A percentile compares a stretch with the other conserved stretches of the same genome.
These are phyloP conservation scores for Gnathonemus longibarbis DNA, from an alignment of 2,113 vertebrate genomes.

Conservation along the genomic window DNA sequence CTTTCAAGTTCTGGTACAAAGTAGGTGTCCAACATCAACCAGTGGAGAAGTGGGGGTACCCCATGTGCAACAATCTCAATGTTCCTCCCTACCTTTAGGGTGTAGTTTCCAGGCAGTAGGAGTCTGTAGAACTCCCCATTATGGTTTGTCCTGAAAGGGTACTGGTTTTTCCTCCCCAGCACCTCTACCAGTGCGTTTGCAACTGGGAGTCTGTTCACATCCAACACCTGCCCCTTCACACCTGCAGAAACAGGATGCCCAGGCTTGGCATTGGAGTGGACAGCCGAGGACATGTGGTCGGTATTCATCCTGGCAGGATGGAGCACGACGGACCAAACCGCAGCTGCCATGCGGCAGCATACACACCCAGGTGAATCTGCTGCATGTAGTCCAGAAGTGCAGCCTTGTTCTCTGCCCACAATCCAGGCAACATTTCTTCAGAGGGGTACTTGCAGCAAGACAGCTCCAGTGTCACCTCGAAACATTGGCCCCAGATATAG, in stretches of 20 bases:
- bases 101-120: constrained; percentile 78
- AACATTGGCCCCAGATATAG: constrained; percentile 86
- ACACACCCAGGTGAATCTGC: constrained; percentile 86
- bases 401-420: constrained; percentile 76
- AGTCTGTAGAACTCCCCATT: constrained; percentile 87
- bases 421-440: constrained; percentile 54
- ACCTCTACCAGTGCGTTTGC: constrained; percentile 74
- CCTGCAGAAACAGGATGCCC: constrained; percentile 54
- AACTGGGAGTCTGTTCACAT: constrained; percentile 58
- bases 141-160: constrained; percentile 72
- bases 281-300: not conserved
- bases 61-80: not conserved
- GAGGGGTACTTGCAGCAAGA: constrained; percentile 92
- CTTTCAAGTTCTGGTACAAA: not conserved
- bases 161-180: constrained; percentile 67
- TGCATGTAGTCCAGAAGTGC: constrained; percentile 78
- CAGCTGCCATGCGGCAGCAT: not conserved
- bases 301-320: not conserved
- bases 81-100: constrained; percentile 69
- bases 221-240: constrained; percentile 82
- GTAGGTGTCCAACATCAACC: not conserved
- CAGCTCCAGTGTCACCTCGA: constrained; percentile 87
- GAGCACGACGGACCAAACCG: not conserved
- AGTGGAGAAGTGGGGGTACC: constrained; percentile 29
- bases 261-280: not conserved